Conservation (phyloP, 2,888 invertebrate species). For the Piscicola geometra region DNA sequence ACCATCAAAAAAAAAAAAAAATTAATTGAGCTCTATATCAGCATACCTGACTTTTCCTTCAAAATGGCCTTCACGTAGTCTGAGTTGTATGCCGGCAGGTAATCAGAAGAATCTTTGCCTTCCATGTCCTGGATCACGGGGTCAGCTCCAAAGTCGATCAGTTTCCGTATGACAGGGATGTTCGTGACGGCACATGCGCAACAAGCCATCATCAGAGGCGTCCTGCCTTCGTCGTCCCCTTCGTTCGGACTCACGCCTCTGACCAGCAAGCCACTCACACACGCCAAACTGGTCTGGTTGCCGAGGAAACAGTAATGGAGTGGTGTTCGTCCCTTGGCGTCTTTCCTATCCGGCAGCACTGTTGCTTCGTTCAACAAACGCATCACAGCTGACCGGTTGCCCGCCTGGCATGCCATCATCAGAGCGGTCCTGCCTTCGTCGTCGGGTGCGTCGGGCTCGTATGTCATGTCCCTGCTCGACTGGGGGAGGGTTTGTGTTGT, state of each 20-base stretch:
- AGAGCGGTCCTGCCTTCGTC: slow-evolving; percentile 40
- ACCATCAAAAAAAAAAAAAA: too few relatives aligned
- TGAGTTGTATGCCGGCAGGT: slow-evolving; percentile 41
- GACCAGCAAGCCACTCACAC: slow-evolving; percentile 41
- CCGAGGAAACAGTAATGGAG: slow-evolving; percentile 44
- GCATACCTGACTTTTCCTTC: slow-evolving; percentile 41
- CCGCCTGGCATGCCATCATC: slow-evolving; percentile 42
- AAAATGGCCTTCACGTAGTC: slow-evolving; percentile 44
- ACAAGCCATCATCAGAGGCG: slow-evolving; percentile 44
- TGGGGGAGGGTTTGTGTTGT: too few relatives aligned
- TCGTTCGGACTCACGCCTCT: slow-evolving; percentile 41
- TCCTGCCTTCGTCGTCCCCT: slow-evolving; percentile 38
- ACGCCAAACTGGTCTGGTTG: slow-evolving; percentile 40
- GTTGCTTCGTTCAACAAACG: slow-evolving; percentile 37
- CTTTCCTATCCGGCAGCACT: slow-evolving; percentile 37
- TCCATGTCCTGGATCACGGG: slow-evolving; percentile 44
- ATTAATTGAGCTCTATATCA: too few relatives aligned
- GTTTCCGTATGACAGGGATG: slow-evolving; percentile 41
- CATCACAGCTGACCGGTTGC: slow-evolving; percentile 37
- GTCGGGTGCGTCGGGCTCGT: slow-evolving; percentile 29
- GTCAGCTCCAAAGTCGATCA: slow-evolving; percentile 44
- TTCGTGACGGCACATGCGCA: slow-evolving; percentile 40
- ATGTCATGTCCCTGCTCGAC: not conserved
- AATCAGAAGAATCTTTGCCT: slow-evolving; percentile 44
- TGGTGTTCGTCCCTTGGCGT: slow-evolving; percentile 39